Percentiles rank a stretch among this genome's conserved stretches.
Evolutionary conservation across 2,113 vertebrate species (phyloP).

Genomic region (Cynopterus brachyotis): DNA sequence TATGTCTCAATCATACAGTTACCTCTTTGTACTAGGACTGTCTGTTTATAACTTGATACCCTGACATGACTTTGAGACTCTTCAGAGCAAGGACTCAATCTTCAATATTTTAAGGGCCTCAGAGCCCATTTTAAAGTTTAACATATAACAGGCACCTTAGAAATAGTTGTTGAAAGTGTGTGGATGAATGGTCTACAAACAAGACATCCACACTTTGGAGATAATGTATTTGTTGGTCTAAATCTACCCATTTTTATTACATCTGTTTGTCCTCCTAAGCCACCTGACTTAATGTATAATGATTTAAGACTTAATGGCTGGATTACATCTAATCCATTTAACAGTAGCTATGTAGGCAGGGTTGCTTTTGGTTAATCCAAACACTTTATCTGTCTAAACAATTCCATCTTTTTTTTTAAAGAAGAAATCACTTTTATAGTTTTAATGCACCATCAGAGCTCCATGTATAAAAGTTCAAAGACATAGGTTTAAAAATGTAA

Average conservation of each 20-base stretch:
- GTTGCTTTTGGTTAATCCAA: conserved; percentile 24
- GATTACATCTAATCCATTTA: conserved; percentile 80
- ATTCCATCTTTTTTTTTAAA: too few relatives aligned
- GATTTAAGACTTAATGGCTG: conserved; percentile 66
- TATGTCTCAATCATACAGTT: not conserved
- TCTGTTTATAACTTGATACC: not conserved
- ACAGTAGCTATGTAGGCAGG: conserved; percentile 59
- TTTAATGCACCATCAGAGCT: not conserved
- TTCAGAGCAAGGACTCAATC: not conserved
- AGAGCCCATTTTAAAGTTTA: not conserved
- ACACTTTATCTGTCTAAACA: conserved; percentile 77
- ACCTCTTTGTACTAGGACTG: not conserved
- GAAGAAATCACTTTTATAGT: not conserved
- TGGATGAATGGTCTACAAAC: not conserved
- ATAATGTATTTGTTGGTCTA: not conserved
- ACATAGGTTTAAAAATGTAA: not conserved
- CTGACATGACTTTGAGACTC: not conserved
- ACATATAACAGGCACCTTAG: not conserved
- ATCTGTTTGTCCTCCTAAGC: not conserved
- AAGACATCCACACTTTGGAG: not conserved
- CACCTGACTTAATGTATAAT: conserved; percentile 38
- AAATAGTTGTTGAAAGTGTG: not conserved
- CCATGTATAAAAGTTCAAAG: not conserved
- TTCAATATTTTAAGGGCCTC: not conserved
- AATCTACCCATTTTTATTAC: not conserved